Percentiles rank a stretch among this genome's conserved stretches.
Evolutionary conservation across 1,140 invertebrate species (phyloP).

Genomic region (Tetranychus cinnabarinus): DNA sequence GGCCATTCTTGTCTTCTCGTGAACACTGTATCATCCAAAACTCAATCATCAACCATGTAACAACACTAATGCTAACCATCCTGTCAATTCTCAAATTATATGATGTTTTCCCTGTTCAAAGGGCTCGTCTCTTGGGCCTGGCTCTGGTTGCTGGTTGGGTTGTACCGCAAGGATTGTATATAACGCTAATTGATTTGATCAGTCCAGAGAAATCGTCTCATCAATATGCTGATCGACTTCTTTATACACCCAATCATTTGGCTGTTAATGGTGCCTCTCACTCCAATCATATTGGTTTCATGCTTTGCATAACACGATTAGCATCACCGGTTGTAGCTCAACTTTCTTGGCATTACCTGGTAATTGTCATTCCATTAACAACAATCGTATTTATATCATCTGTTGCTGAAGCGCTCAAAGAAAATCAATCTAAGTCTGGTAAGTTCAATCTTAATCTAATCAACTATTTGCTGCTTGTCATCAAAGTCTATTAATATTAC

Average conservation of each 20-base stretch:
- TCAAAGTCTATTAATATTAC: not conserved
- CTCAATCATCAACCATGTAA: slow-evolving; percentile 6
- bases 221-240: slow-evolving; percentile 2
- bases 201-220: not conserved
- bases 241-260: not conserved
- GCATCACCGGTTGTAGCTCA: slow-evolving; percentile 9
- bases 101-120: slow-evolving; percentile 1
- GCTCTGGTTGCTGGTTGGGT: slow-evolving; percentile 7
- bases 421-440: not conserved
- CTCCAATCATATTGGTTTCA: slow-evolving; percentile 7
- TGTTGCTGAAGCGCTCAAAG: not conserved
- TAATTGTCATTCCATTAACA: slow-evolving; percentile 12
- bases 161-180: slow-evolving; percentile 10
- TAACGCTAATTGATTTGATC: not conserved
- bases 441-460: not conserved
- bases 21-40: slow-evolving; percentile 13
- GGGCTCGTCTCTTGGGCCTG: not conserved
- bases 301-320: slow-evolving; percentile 12
- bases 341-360: slow-evolving; percentile 13
- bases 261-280: not conserved
- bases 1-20: slow-evolving; percentile 9
- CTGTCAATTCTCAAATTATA: slow-evolving; percentile 10
- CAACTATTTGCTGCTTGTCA: not conserved
- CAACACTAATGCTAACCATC: slow-evolving; percentile 9
- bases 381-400: slow-evolving; percentile 9